Evolutionary conservation across 2,797 vertebrate genomes (phyloP).

Genomic region (Pteropus rufus): DNA sequence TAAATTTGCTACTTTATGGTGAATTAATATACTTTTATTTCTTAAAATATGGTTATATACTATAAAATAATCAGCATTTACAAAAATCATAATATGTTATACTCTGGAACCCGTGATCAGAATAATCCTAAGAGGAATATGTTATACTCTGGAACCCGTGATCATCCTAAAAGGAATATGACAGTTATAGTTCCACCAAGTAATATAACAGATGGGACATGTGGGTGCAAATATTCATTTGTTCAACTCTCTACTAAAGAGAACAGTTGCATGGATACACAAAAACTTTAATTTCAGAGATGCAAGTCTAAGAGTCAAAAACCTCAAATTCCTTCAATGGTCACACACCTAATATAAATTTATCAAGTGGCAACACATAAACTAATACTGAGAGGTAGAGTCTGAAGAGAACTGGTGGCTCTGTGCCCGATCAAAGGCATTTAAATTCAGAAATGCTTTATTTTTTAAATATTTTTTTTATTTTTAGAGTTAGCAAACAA

Average conservation of each 20-base stretch:
- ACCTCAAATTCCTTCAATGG: background rate
- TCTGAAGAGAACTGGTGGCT: background rate
- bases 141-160: background rate
- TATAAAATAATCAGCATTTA: background rate
- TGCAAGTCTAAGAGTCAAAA: background rate
- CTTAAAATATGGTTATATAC: background rate
- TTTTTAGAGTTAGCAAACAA: too few species aligned
- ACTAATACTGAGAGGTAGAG: background rate
- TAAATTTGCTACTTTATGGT: background rate
- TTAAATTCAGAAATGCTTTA: background rate
- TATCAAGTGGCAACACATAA: background rate
- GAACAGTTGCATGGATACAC: background rate
- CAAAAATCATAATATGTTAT: background rate
- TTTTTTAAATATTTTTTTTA: too few species aligned
- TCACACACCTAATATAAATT: background rate
- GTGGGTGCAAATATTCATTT: background rate
- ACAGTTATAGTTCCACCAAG: background rate
- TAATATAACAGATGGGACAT: background rate
- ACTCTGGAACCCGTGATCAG: background rate
- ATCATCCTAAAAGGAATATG: background rate
- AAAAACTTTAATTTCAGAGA: background rate
- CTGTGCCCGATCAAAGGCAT: background rate
- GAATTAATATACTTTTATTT: background rate
- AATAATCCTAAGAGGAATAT: background rate
- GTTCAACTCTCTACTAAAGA: background rate